Percentiles rank a stretch among this genome's conserved stretches.
Evolutionary conservation across 2,113 vertebrate species (phyloP).

Genomic region (Salminus brasiliensis): DNA sequence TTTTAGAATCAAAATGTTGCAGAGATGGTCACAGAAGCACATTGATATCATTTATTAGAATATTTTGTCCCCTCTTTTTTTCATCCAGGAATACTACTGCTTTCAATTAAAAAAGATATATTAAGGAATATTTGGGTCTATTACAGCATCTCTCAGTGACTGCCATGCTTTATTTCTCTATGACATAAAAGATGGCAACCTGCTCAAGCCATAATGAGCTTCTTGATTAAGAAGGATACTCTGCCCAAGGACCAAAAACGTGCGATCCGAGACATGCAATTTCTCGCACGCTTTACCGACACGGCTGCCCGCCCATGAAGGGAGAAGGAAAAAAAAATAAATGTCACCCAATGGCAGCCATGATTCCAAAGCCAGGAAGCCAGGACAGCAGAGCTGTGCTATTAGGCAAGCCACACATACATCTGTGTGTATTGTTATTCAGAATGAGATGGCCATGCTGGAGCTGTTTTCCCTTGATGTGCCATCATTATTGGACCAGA

Average conservation of each 20-base stretch:
- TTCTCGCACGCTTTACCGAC: constrained; percentile 56
- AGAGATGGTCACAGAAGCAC: no score
- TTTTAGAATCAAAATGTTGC: no score
- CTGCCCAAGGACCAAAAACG: constrained; percentile 51
- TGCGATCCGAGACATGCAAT: constrained; percentile 53
- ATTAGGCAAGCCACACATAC: constrained; percentile 46
- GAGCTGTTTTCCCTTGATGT: constrained; percentile 52
- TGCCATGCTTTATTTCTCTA: constrained; percentile 59
- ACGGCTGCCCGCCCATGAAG: constrained; percentile 43
- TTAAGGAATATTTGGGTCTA: constrained; percentile 41
- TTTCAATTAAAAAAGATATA: no score
- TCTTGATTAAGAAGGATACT: constrained; percentile 73
- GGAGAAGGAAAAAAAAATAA: background rate
- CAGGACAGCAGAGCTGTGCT: background rate
- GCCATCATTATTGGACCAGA: constrained; percentile 49
- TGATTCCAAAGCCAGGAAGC: constrained; percentile 43
- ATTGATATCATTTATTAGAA: no score
- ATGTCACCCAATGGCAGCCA: background rate
- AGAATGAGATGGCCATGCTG: constrained; percentile 54
- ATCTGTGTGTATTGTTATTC: constrained; percentile 65
- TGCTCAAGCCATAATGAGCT: constrained; percentile 69
- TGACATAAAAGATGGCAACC: constrained; percentile 63
- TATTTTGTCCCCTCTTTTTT: no score
- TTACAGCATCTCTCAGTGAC: constrained; percentile 52
- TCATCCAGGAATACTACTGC: no score